These are phyloP conservation scores for Iguana delicatissima DNA, from an alignment of 2,797 vertebrate genomes.

Conservation along the genomic window DNA sequence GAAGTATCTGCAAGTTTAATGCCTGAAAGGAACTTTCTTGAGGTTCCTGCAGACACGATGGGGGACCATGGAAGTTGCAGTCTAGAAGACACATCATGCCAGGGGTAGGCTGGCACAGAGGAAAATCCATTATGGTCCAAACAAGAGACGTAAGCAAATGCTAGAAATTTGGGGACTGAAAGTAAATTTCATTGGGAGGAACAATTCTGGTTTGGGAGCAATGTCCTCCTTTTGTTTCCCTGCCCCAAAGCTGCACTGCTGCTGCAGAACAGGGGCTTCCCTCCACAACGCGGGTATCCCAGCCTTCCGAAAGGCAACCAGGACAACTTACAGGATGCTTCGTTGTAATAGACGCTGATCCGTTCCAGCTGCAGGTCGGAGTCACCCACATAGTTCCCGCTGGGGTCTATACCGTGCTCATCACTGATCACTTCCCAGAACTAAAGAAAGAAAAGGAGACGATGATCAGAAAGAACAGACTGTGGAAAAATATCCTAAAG, in stretches of 20 bases:
- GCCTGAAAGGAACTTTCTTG: too few relatives aligned
- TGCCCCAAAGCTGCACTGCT: too few relatives aligned
- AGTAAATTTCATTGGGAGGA: too few relatives aligned
- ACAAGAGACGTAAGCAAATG: not conserved
- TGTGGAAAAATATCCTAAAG: too few relatives aligned
- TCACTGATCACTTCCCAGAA: slow-evolving; percentile 89
- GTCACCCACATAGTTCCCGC: slow-evolving; percentile 85
- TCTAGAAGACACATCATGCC: too few relatives aligned
- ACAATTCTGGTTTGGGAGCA: too few relatives aligned
- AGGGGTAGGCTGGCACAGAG: not conserved
- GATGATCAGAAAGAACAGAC: not conserved
- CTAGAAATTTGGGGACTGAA: too few relatives aligned
- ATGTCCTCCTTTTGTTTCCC: not conserved
- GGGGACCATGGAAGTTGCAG: too few relatives aligned
- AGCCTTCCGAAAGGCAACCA: not conserved
- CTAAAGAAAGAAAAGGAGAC: slow-evolving; percentile 61
- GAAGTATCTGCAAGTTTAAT: too few relatives aligned
- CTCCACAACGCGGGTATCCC: too few relatives aligned
- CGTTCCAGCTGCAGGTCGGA: slow-evolving; percentile 86
- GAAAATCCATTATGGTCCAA: not conserved
- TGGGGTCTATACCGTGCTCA: slow-evolving; percentile 87
- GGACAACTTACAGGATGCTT: slow-evolving; percentile 85
- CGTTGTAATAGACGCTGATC: slow-evolving; percentile 89
- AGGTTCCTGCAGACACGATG: too few relatives aligned
- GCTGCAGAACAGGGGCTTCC: too few relatives aligned